Base-by-base conservation (phyloP, 1,140 invertebrate genomes). In the Kradibia gibbosae region DNA sequence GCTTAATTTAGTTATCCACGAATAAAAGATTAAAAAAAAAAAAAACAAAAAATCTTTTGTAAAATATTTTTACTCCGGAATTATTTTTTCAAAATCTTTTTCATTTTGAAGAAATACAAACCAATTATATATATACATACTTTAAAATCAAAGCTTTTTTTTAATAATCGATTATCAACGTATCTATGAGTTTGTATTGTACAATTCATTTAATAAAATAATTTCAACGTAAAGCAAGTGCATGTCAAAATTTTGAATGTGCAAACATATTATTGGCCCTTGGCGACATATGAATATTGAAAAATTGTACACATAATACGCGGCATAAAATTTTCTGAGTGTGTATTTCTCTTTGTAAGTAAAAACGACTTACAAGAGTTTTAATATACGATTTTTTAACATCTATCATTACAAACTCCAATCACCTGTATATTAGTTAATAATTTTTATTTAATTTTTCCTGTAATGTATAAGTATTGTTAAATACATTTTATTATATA, bases 401-500 rank as follows among this genome's bases (percentile, higher is more conserved):
- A 85, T 86, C 87, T 84, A 87, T 87, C 82, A 79, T 87, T 85
- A 85, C 85, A 88, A 85, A 36, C 53, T 74, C 50, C 42, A 48
- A 83, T 86, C 85, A 85, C 88, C 86, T 90, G 88, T 90, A 90
- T 87, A 89, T 89, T 89, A 86, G 86, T 84, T 88, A 86, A 81
- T 87, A 87, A 88, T 85, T 84, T 84, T 84, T 88, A 85, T 90
- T 89, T 85, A 85, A 76, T 81, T 82, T 71, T 67, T 71, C 88
- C 88, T 89, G 88, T 87, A 89, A 87, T 90, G 88, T 90, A 90
- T 87, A 83, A 89, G 88, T 84, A 87, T 88, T 90, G 88, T 90
- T 88, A 89, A 83, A 89, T 90, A 89, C 88, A 84, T 67, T 89
- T 89, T 89, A 90, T 90, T 89, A 90, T 89, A 89, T 90, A 87